phyloP scores from a whole-genome alignment of 2,888 invertebrate species.

The Parnassius mnemosyne region DNA sequence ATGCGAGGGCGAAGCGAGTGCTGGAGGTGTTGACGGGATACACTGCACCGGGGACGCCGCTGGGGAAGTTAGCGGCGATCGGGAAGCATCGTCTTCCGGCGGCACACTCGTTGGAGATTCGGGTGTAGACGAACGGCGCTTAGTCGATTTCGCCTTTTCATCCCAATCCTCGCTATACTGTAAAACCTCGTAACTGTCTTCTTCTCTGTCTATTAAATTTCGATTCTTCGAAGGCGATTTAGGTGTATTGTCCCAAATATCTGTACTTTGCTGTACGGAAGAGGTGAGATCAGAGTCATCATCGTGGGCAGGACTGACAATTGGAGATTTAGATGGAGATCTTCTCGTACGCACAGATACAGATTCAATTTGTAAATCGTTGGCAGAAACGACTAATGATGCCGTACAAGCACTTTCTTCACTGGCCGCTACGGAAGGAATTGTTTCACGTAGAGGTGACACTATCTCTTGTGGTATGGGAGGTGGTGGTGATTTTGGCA shows the following conservation, averaged over 20 bases:
- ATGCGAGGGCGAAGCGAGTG: constrained; percentile 51
- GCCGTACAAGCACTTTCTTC: constrained; percentile 31
- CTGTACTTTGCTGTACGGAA: constrained; percentile 30
- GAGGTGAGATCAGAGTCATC: constrained; percentile 28
- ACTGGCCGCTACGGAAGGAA: constrained; percentile 24
- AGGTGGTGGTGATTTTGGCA: constrained; percentile 61
- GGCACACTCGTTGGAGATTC: constrained; percentile 53
- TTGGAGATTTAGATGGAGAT: constrained; percentile 44
- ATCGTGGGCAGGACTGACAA: constrained; percentile 43
- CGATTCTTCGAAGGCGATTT: constrained; percentile 44
- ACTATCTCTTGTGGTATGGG: constrained; percentile 40
- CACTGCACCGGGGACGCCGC: constrained; percentile 64
- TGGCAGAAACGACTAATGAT: constrained; percentile 37
- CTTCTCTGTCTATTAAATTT: constrained; percentile 39
- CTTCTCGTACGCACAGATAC: constrained; percentile 28
- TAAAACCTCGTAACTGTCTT: constrained; percentile 59
- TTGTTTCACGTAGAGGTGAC: constrained; percentile 14
- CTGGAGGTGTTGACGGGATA: constrained; percentile 51
- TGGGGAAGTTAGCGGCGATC: constrained; percentile 63
- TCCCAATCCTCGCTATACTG: constrained; percentile 62
- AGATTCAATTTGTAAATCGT: constrained; percentile 34
- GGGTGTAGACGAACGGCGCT: constrained; percentile 68
- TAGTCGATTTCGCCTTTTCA: constrained; percentile 45
- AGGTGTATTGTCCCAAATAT: constrained; percentile 49
- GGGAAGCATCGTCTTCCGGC: constrained; percentile 48